A percentile compares a stretch with the other conserved stretches of the same genome.
Conservation (phyloP, 2,113 vertebrate species). For the Phainopepla nitens region DNA sequence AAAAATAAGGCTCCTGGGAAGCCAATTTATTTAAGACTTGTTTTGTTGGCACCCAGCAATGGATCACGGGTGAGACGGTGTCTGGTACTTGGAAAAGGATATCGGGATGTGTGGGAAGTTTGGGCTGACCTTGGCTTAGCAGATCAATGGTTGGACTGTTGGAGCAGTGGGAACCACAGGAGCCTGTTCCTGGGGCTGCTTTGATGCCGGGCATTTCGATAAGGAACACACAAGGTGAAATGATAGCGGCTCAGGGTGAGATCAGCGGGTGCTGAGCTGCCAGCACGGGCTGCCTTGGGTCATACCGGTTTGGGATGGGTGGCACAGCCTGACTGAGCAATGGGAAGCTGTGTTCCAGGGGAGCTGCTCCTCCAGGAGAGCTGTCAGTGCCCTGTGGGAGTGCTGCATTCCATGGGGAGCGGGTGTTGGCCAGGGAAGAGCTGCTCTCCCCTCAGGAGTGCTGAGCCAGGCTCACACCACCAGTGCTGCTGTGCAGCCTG, state of each 20-base stretch:
- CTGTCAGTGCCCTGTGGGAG: neutral
- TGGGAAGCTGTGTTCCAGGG: neutral
- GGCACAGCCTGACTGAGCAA: neutral
- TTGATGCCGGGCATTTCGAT: neutral
- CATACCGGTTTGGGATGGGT: neutral
- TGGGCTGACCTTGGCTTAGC: neutral
- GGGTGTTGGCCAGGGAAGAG: neutral
- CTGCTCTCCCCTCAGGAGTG: neutral
- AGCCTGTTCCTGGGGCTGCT: neutral
- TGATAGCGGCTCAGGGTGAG: neutral
- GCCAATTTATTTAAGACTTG: no score
- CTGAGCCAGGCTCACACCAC: neutral
- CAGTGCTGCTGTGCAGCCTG: neutral
- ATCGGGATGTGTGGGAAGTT: accelerated
- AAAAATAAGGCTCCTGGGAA: neutral
- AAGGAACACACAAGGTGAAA: neutral
- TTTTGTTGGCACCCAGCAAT: neutral
- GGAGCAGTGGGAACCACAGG: accelerated
- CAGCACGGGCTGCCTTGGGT: neutral
- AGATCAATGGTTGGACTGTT: neutral
- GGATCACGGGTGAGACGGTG: neutral
- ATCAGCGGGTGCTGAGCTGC: accelerated
- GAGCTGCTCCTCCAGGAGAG: neutral
- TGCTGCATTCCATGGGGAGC: accelerated
- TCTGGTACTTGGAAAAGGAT: neutral